phyloP scores from a whole-genome alignment of 1,140 invertebrate genomes.

The Lordiphosa stackelbergi region DNA sequence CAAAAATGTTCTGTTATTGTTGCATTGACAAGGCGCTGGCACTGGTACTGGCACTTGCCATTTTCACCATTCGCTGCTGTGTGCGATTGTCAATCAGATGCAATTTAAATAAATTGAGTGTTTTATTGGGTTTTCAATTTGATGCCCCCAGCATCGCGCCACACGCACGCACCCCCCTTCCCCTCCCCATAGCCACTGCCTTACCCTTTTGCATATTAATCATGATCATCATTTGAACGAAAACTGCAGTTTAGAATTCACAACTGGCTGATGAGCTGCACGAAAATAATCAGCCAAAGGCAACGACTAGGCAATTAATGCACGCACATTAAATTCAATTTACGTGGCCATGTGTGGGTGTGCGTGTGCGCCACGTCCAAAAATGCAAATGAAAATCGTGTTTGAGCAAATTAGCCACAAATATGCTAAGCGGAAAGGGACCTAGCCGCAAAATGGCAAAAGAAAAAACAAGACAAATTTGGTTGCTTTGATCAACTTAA shows the following conservation, averaged over 20 bases:
- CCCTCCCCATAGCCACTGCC: neutral
- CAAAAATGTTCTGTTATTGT: conserved; percentile 17
- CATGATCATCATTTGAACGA: neutral
- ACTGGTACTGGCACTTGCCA: no score
- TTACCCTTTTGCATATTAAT: conserved; percentile 7
- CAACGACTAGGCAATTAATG: no score
- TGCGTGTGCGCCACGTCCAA: conserved; percentile 16
- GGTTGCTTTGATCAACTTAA: no score
- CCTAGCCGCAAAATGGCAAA: no score
- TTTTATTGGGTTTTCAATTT: conserved; percentile 75
- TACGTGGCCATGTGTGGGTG: neutral
- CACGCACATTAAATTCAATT: neutral
- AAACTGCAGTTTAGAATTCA: no score
- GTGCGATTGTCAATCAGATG: conserved; percentile 58
- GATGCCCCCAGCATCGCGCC: conserved; percentile 11
- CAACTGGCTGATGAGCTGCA: no score
- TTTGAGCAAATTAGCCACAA: no score
- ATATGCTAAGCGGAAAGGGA: no score
- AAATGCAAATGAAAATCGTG: no score
- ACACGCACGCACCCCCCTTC: neutral
- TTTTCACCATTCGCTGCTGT: neutral
- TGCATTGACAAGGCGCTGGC: conserved; percentile 16
- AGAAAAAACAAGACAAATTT: no score
- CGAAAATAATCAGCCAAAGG: no score
- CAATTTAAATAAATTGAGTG: conserved; percentile 76